phyloP scores from a whole-genome alignment of 2,888 invertebrate species.

The Gymnoscelis rufifasciata region DNA sequence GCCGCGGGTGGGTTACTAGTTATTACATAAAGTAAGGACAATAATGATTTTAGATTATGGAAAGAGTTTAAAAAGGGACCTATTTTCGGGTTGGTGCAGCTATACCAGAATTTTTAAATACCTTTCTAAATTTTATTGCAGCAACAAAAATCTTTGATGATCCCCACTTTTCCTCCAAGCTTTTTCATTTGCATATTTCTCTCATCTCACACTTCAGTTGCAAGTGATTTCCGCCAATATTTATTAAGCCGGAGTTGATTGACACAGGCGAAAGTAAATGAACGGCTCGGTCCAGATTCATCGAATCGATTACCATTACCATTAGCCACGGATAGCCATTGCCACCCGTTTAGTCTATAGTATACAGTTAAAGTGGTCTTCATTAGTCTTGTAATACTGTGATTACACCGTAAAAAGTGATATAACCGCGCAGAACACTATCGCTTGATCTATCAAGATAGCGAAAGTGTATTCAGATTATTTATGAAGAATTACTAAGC shows the following conservation, averaged over 20 bases:
- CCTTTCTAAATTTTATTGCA: too few species aligned
- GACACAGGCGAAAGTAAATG: constrained; percentile 34
- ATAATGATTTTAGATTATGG: too few species aligned
- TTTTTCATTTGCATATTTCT: too few species aligned
- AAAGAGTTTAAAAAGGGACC: too few species aligned
- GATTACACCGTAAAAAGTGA: constrained; percentile 8
- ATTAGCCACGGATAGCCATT: too few species aligned
- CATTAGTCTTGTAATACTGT: constrained; percentile 1
- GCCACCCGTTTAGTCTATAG: constrained; percentile 23
- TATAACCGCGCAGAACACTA: constrained; percentile 2
- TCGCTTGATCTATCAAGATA: not conserved
- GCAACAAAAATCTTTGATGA: too few species aligned
- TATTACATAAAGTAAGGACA: too few species aligned
- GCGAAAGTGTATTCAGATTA: not conserved
- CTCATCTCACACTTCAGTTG: too few species aligned
- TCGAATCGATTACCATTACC: constrained; percentile 28
- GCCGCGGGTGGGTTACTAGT: too few species aligned
- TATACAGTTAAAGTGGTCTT: constrained; percentile 7
- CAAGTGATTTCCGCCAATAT: constrained; percentile 3
- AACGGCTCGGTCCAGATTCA: constrained; percentile 33
- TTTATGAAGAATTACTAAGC: not conserved
- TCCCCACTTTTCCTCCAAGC: too few species aligned
- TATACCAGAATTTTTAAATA: too few species aligned
- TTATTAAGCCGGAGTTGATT: constrained; percentile 13
- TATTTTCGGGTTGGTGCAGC: too few species aligned